Evolutionary conservation across 2,113 vertebrate genomes (phyloP).

Genomic region (Periophthalmodon schlosseri): DNA sequence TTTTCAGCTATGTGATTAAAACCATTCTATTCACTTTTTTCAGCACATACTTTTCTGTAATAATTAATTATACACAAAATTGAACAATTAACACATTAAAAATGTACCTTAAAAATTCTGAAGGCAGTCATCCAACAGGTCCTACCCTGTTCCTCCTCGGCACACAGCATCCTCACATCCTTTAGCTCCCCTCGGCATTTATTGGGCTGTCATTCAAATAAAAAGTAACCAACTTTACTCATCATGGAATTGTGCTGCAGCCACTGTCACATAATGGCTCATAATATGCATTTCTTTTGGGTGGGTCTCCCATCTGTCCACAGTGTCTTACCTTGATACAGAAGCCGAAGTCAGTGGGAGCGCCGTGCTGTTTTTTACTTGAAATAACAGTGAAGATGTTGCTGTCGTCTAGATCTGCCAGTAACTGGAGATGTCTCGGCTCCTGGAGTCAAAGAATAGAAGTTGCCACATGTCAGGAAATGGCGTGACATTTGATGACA

Average conservation of each 20-base stretch:
- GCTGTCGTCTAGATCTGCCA: slow-evolving; percentile 93
- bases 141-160: slow-evolving; percentile 91
- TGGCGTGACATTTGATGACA: neutral
- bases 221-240: neutral
- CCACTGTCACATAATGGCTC: slow-evolving; percentile 8
- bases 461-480: slow-evolving; percentile 40
- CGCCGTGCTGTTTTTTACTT: slow-evolving; percentile 88
- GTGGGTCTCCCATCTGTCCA: slow-evolving; percentile 19
- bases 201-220: slow-evolving; percentile 81
- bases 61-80: neutral
- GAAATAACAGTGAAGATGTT: slow-evolving; percentile 88
- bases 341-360: slow-evolving; percentile 91
- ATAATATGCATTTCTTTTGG: slow-evolving; percentile 19
- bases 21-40: neutral
- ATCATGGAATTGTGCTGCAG: neutral
- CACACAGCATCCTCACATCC: slow-evolving; percentile 90
- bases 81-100: neutral
- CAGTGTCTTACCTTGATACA: slow-evolving; percentile 89
- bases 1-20: too few species aligned
- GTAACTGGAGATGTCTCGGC: slow-evolving; percentile 92
- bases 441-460: slow-evolving; percentile 80
- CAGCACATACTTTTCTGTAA: neutral
- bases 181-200: slow-evolving; percentile 87
- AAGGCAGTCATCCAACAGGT: slow-evolving; percentile 95
- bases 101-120: slow-evolving; percentile 92